Base-by-base conservation (phyloP, 2,113 vertebrate species). In the Sander vitreus region DNA sequence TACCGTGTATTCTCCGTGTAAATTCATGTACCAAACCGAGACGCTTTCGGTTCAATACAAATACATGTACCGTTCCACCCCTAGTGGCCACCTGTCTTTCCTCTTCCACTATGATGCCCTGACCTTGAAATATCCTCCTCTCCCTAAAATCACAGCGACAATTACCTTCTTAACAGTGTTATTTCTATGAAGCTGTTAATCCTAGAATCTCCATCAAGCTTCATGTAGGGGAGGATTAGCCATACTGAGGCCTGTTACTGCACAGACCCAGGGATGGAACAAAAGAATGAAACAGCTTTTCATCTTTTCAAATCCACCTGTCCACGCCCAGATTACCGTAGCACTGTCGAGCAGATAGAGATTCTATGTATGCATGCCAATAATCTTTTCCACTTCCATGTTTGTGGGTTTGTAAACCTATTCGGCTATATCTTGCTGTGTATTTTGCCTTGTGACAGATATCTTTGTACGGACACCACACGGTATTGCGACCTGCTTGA, bases 151-250 rank as follows among this genome's bases (percentile, higher is more conserved):
- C 45, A 16, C 76, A 33, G 10, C 7, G 5, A 65, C 43, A 47
- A n/a, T 83, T 77, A 72, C 55, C 48, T 21, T 64, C 70, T 68
- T 80, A 64, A 27, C 36, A 3, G 33, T 30, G 73, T 73, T 65
- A 51, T 60, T 78, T 67, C 51, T 63, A 4, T 66, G 57, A 73
- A 83, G 58, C 51, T 2, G 6, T 60, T 86, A 86, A 89, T 89
- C 90, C 85, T 58, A 39, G 68, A 88, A 89, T 91, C 74, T 81
- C 70, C 33, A 62, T 84, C 72, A 39, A 23, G 7, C 55, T 48
- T 62, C n/a, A 23, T 78, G 63, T 68, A 76, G 59, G 9, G 64
- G 43, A 71, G 76, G 84, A 87, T 92, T 86, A 86, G 58, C 51
- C 59, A 27, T 4, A 48, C 76, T 19, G 63, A 78, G 73, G 76